These are phyloP conservation scores for Plebejus argus DNA, from an alignment of 2,888 invertebrate genomes.

Conservation along the genomic window DNA sequence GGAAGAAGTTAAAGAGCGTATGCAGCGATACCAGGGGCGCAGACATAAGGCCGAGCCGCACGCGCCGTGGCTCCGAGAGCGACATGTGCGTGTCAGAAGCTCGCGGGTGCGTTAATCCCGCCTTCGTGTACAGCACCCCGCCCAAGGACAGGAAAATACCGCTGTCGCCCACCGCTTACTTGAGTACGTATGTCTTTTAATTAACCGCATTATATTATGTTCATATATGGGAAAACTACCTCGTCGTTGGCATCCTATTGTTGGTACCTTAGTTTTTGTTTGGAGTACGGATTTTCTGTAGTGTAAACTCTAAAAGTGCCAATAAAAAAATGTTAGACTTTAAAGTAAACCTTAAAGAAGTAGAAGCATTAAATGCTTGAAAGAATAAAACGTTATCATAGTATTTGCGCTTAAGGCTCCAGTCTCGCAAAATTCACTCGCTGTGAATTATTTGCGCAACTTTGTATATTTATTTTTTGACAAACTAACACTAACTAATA, in stretches of 20 bases:
- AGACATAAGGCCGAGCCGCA: slow-evolving; percentile 58
- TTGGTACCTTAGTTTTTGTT: too few species aligned
- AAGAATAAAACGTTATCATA: too few species aligned
- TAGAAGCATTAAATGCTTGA: too few species aligned
- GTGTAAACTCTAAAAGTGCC: background rate
- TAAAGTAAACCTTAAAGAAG: too few species aligned
- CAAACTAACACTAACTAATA: too few species aligned
- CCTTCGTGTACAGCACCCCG: slow-evolving; percentile 77
- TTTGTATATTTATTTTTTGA: too few species aligned
- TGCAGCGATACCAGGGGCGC: slow-evolving; percentile 68
- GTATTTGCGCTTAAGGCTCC: too few species aligned
- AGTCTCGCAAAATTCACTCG: too few species aligned
- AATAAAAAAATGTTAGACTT: too few species aligned
- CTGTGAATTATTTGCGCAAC: too few species aligned
- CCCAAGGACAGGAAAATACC: slow-evolving; percentile 73
- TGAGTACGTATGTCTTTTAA: slow-evolving; percentile 66
- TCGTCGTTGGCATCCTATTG: too few species aligned
- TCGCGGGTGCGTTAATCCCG: slow-evolving; percentile 69
- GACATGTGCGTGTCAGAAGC: slow-evolving; percentile 62
- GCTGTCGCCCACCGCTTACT: slow-evolving; percentile 68
- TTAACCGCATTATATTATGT: background rate
- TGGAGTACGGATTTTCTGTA: background rate
- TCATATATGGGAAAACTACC: too few species aligned
- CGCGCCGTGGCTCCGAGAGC: slow-evolving; percentile 72
- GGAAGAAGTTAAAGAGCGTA: slow-evolving; percentile 64